These are phyloP conservation scores for Watsonalla cultraria DNA, from an alignment of 2,888 invertebrate species.

Conservation along the genomic window DNA sequence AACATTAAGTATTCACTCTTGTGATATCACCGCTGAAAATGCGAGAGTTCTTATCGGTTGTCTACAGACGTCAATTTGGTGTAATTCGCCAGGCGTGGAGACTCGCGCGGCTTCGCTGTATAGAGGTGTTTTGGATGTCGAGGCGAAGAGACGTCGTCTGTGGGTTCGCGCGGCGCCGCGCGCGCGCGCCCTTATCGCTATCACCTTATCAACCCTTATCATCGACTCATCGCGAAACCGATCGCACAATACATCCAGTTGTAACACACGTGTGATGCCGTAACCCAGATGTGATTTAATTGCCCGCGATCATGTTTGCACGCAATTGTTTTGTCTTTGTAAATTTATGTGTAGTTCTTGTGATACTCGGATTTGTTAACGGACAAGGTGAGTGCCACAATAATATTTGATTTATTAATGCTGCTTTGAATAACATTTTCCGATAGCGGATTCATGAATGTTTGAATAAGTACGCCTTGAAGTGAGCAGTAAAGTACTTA, in stretches of 20 bases:
- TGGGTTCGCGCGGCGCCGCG: slow-evolving; percentile 34
- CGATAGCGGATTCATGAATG: not conserved
- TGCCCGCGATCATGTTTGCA: slow-evolving; percentile 45
- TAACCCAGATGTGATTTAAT: slow-evolving; percentile 39
- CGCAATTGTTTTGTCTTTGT: slow-evolving; percentile 37
- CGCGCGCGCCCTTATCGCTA: slow-evolving; percentile 54
- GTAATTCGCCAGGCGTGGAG: slow-evolving; percentile 3
- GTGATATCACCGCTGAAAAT: slow-evolving; percentile 8
- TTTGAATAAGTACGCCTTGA: not conserved
- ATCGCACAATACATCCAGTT: slow-evolving; percentile 42
- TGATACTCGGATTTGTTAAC: slow-evolving; percentile 41
- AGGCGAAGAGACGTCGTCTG: slow-evolving; percentile 44
- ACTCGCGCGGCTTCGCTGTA: slow-evolving; percentile 1
- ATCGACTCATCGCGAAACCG: slow-evolving; percentile 68
- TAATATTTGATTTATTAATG: slow-evolving; percentile 10
- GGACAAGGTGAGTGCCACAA: slow-evolving; percentile 57
- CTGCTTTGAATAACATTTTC: slow-evolving; percentile 1
- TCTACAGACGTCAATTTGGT: slow-evolving; percentile 18
- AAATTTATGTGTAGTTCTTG: slow-evolving; percentile 41
- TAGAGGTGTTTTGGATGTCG: slow-evolving; percentile 63
- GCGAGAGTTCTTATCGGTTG: slow-evolving; percentile 12
- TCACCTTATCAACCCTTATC: slow-evolving; percentile 71
- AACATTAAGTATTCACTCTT: not conserved
- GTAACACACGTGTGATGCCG: slow-evolving; percentile 51
- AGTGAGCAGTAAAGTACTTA: not conserved